These are phyloP conservation scores for Knipowitschia caucasica DNA, from an alignment of 2,797 vertebrate species.

Conservation along the genomic window DNA sequence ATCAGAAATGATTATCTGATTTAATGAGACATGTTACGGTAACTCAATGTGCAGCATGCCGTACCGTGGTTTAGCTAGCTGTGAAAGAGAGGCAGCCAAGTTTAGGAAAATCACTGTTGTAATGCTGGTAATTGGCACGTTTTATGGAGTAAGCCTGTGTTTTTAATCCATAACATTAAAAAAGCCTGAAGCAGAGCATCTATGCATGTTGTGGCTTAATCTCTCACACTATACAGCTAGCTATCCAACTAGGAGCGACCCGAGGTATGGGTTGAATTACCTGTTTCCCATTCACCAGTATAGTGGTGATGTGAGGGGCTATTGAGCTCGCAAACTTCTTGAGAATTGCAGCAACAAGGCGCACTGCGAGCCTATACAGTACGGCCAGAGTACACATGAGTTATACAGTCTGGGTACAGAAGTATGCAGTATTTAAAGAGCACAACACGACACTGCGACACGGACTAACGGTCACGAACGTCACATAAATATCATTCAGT, in stretches of 20 bases:
- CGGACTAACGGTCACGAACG: neutral
- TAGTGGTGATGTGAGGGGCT: conserved; percentile 94
- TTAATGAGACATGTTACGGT: conserved; percentile 36
- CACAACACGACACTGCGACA: neutral
- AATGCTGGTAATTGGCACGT: neutral
- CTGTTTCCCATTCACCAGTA: conserved; percentile 98
- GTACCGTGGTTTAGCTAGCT: conserved; percentile 14
- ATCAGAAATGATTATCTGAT: conserved; percentile 17
- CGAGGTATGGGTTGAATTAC: conserved; percentile 79
- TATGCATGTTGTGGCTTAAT: conserved; percentile 7
- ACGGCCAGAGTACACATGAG: conserved; percentile 44
- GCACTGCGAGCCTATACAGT: conserved; percentile 89
- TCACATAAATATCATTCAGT: neutral
- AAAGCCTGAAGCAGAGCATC: neutral
- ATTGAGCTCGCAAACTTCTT: conserved; percentile 93
- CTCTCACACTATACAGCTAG: conserved; percentile 26
- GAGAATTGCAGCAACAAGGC: conserved; percentile 85
- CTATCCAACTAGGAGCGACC: conserved; percentile 36
- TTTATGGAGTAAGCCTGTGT: neutral
- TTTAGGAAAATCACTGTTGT: neutral
- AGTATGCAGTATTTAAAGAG: neutral
- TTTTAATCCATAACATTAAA: too few species aligned
- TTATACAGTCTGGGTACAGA: too few species aligned
- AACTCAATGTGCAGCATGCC: conserved; percentile 5
- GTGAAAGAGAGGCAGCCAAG: conserved; percentile 39